Evolutionary conservation across 2,113 vertebrate species (phyloP).

Genomic region (Elgaria multicarinata): DNA sequence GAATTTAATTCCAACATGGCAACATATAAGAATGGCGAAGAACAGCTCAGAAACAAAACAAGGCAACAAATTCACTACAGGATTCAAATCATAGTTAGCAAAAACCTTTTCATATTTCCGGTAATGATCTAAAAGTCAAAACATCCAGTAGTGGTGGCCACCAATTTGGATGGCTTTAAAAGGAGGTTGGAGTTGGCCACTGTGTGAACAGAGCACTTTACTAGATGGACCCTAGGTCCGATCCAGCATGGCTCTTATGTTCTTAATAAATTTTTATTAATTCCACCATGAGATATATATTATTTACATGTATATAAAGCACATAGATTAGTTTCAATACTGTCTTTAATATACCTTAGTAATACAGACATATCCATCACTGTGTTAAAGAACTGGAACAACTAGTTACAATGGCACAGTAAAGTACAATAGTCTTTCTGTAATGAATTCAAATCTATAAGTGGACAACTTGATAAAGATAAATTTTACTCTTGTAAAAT

Average conservation of each 20-base stretch:
- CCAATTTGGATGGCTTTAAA: too few relatives aligned
- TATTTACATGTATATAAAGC: slow-evolving; percentile 15
- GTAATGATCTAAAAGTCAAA: neutral
- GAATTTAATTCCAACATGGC: neutral
- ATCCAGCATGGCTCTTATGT: too few relatives aligned
- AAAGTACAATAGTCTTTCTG: neutral
- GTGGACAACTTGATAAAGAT: slow-evolving; percentile 34
- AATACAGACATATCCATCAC: neutral
- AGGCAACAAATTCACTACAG: neutral
- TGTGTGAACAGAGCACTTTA: too few relatives aligned
- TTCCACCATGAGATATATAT: neutral
- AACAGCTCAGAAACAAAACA: neutral
- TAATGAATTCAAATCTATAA: slow-evolving; percentile 39
- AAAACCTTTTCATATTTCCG: neutral
- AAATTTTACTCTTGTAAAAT: slow-evolving; percentile 32
- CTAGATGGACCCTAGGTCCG: too few relatives aligned
- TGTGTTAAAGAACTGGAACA: neutral
- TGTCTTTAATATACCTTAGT: neutral
- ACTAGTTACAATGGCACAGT: neutral
- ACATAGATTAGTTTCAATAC: neutral
- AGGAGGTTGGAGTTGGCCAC: too few relatives aligned
- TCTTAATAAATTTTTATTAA: neutral
- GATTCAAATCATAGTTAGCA: neutral
- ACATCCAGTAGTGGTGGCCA: too few relatives aligned
- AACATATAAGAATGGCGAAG: neutral